Evolutionary conservation across 2,888 invertebrate genomes (phyloP), one percentile per base, ranked within the genome.

Genomic region (Fissipunctia ypsillon): DNA sequence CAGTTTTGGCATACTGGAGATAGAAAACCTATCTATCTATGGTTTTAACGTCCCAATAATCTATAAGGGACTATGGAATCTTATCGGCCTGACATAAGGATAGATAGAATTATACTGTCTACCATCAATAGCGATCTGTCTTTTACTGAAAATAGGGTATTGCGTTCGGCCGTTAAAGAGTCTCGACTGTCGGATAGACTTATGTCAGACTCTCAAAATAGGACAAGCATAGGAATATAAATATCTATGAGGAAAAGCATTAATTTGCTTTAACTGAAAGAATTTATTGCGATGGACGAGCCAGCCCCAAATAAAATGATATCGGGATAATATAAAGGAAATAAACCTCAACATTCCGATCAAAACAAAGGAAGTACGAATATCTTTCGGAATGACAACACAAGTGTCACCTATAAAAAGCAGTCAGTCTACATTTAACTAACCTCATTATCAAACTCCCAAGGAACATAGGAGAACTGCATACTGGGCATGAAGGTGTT

Each of bases 391-490:
- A 35, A 35, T 28, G 16, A 54, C 3, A 3, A 1, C 54, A 28
- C 7, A 54, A 54, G 52, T 28, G 25, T 25, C 14, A 25, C 2
- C 25, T 25, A 25, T 35, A 25, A 22, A 65, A 38, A 69, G 6
- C 16, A 56, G 45, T n/a, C 10, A 19, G 3, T 12, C 14, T 0
- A 60, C 16, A 16, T 9, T 1, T 1, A 16, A 67, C 73, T 63
- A 4, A 95, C 96, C 90, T 97, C 96, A 1, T 95, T 90, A 87
- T 97, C 97, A 89, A 96, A 98, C 74, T 97, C 97, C 98, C 98
- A 98, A 0, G 98, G 98, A 9, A 97, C 97, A 80, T 97, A 97
- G 0, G 98, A 98, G 91, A 98, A 98, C 94, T 98, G 98, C 91
- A 98, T 95, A 16, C 97, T 95, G 0, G 98, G 98, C 97, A 98